Conservation (phyloP, 1,140 invertebrate species). For the Portunus trituberculatus region DNA sequence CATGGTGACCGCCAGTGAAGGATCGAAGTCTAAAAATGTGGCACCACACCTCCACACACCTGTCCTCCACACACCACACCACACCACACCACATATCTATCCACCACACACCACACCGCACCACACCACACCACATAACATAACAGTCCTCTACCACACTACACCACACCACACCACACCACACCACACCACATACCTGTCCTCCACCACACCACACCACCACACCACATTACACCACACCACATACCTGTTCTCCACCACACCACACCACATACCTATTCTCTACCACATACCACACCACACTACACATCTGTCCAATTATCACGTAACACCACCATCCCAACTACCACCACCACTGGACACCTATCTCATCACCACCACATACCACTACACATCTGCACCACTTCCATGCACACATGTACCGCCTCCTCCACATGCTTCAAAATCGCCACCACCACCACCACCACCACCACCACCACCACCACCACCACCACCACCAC, state of each 20-base stretch:
- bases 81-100: background rate
- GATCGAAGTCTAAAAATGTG: constrained; percentile 1
- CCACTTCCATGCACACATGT: background rate
- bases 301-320: too few relatives aligned
- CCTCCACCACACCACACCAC: background rate
- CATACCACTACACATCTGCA: background rate
- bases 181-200: background rate
- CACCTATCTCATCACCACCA: background rate
- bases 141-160: background rate
- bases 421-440: too few relatives aligned
- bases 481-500: too few relatives aligned
- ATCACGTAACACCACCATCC: too few relatives aligned
- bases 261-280: too few relatives aligned
- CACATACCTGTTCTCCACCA: background rate
- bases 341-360: too few relatives aligned
- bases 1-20: background rate
- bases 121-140: too few relatives aligned
- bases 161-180: background rate
- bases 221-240: too few relatives aligned
- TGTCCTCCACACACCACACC: background rate
- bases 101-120: background rate
- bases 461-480: too few relatives aligned
- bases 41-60: background rate
- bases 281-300: too few relatives aligned
- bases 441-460: too few relatives aligned